Conservation (phyloP, 2,888 invertebrate genomes). For the Bibio marci region DNA sequence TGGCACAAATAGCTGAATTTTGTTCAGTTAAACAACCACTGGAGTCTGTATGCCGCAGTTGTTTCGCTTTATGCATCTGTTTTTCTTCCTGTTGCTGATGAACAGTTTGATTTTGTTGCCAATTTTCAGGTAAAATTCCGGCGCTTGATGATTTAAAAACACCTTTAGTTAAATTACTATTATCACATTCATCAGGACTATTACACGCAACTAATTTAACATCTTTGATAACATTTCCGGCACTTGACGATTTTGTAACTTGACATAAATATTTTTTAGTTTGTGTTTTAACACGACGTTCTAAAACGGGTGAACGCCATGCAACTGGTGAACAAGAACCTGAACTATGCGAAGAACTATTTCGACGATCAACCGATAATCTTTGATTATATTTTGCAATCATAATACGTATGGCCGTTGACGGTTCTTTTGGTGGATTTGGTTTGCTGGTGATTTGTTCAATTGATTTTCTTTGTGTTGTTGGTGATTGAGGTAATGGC, state of each 20-base stretch:
- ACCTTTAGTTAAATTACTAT: slow-evolving; percentile 9
- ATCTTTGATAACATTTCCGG: slow-evolving; percentile 16
- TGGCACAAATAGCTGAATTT: background rate
- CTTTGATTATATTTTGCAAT: slow-evolving; percentile 39
- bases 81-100: background rate
- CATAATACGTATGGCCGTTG: slow-evolving; percentile 53
- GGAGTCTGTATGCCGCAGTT: background rate
- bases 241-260: slow-evolving; percentile 50
- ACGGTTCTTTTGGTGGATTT: slow-evolving; percentile 38
- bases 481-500: slow-evolving; percentile 41
- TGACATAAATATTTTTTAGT: slow-evolving; percentile 30
- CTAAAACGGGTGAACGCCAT: slow-evolving; percentile 45
- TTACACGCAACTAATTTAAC: slow-evolving; percentile 1
- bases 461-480: slow-evolving; percentile 33
- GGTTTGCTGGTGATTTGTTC: slow-evolving; percentile 19
- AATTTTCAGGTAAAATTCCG: slow-evolving; percentile 17
- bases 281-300: slow-evolving; percentile 37
- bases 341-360: slow-evolving; percentile 32
- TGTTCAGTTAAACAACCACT: too few relatives aligned
- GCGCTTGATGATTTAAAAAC: slow-evolving; percentile 27
- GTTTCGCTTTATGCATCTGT: background rate
- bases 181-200: slow-evolving; percentile 5
- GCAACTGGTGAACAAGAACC: slow-evolving; percentile 45
- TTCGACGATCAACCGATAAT: slow-evolving; percentile 24
- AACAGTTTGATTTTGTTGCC: slow-evolving; percentile 4